Base-by-base conservation (phyloP, 1,140 invertebrate species). In the Cyrtorhinus lividipennis region DNA sequence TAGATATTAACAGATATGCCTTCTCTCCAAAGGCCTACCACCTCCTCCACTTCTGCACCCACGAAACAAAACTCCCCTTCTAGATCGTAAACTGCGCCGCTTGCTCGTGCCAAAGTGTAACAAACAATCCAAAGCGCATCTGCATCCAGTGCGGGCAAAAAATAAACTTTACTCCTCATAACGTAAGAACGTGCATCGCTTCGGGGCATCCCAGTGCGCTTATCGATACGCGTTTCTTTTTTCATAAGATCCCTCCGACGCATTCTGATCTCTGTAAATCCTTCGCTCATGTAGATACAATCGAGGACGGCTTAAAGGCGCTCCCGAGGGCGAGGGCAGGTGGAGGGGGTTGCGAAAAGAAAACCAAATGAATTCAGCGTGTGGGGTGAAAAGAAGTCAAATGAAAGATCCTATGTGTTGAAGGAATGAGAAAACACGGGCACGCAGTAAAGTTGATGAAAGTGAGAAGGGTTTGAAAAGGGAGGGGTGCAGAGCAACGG, bases 1-100 rank as follows among this genome's bases (percentile, higher is more conserved):
- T 63, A 63, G 62, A 63, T 63, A 63, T 63, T 63, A 63, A 63
- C 62, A 63, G 62, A 63, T 63, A 63, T 58, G 62, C 56, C 53
- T 8, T 20, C 1, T n/a, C n/a, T 8, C 2, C 60, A 2, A n/a
- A n/a, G n/a, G n/a, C n/a, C n/a, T n/a, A n/a, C n/a, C n/a, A n/a
- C n/a, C n/a, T n/a, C n/a, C n/a, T n/a, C 56, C 22, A 20, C 20
- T 15, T 57, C 24, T 57, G 20, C 56, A 13, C 20, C 20, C 20
- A 24, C n/a, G 24, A 57, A 18, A 24, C 15, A 57, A 24, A 57
- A 22, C 56, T 2, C 22, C 48, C 56, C 56, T 8, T 3, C 24
- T 22, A 57, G 24, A 24, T 57, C 56, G 56, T 57, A 57, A 57
- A 57, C 18, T 57, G 13, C 24, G 56, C 56, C 56, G 24, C 56